phyloP scores from a whole-genome alignment of 2,797 vertebrate genomes.

The Xiphorhynchus erythropygius region DNA sequence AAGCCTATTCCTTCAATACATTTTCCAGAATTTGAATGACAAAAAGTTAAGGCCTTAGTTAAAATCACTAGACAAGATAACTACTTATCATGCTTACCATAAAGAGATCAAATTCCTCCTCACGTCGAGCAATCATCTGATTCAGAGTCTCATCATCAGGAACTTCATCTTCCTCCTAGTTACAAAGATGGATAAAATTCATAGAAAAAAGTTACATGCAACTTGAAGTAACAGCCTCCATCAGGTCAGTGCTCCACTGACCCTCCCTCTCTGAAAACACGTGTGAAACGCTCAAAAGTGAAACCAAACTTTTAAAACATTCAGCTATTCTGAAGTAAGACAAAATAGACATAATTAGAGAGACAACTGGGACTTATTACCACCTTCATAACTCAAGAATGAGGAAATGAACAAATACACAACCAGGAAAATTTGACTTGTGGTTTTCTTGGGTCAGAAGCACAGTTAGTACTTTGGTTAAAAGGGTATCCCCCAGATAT shows the following conservation, averaged over 20 bases:
- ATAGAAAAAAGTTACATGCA: not conserved
- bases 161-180: constrained; percentile 96
- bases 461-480: not conserved
- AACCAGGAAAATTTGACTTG: constrained; percentile 14
- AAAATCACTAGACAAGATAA: not conserved
- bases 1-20: not conserved
- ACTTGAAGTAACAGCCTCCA: not conserved
- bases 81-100: constrained; percentile 84
- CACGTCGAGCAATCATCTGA: constrained; percentile 96
- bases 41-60: not conserved
- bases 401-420: constrained; percentile 19
- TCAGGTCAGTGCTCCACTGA: not conserved
- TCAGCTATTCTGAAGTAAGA: not conserved
- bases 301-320: not conserved
- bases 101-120: constrained; percentile 97
- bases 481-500: not conserved
- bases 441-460: constrained; percentile 34
- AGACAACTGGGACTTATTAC: not conserved
- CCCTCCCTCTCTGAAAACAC: not conserved
- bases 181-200: not conserved
- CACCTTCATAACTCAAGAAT: not conserved
- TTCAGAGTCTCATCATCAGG: constrained; percentile 98
- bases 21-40: not conserved
- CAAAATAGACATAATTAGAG: not conserved
- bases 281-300: not conserved